phyloP scores from a whole-genome alignment of 2,113 vertebrate species.

The Xiphophorus couchianus region DNA sequence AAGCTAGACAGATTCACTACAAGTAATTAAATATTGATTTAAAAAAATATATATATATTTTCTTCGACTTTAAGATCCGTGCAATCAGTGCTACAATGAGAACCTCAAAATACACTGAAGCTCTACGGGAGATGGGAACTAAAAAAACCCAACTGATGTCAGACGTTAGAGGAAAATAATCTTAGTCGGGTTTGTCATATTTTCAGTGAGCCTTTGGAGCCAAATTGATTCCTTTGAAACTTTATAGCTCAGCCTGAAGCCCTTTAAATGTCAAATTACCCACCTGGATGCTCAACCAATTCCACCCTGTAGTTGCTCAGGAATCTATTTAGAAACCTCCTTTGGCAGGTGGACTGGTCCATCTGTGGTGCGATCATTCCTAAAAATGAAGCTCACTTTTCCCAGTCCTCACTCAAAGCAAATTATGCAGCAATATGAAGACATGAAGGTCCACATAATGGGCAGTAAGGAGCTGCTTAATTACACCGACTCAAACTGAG shows the following conservation, averaged over 20 bases:
- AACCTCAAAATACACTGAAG: background rate
- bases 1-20: background rate
- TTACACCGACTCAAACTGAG: background rate
- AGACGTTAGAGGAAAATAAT: background rate
- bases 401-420: conserved; percentile 26
- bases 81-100: background rate
- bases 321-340: conserved; percentile 27
- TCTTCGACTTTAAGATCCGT: background rate
- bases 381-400: conserved; percentile 33
- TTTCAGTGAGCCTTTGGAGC: background rate
- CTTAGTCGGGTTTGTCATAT: background rate
- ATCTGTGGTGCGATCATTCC: conserved; percentile 55
- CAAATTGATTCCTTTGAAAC: background rate
- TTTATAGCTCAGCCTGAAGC: background rate
- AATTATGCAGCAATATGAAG: conserved; percentile 20
- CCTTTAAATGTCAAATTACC: conserved; percentile 22
- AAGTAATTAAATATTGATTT: background rate
- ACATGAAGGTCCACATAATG: conserved; percentile 3
- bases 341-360: conserved; percentile 52
- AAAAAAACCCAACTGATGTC: background rate
- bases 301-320: conserved; percentile 1
- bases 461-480: conserved; percentile 21
- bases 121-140: background rate
- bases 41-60: background rate
- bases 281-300: conserved; percentile 46